Base-by-base conservation (phyloP, 2,113 vertebrate species). In the Epinephelus fuscoguttatus region DNA sequence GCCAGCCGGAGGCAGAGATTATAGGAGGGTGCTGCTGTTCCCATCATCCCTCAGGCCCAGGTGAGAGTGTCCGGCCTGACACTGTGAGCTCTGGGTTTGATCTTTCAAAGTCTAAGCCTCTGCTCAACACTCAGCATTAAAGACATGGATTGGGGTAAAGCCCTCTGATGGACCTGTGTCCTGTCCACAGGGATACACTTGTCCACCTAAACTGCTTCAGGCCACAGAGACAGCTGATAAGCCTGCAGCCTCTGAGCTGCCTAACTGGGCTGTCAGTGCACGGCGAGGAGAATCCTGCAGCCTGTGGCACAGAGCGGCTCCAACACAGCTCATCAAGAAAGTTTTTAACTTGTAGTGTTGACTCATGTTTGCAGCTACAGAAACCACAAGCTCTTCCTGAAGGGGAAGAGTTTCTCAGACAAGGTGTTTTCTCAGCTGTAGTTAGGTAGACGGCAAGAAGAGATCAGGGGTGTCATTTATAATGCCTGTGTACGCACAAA, bases 101-200 rank as follows among this genome's bases (percentile, higher is more conserved):
- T 76, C 80, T 68, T 68, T 61, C 56, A 74, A 56, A 63, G 13
- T 42, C 63, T 79, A 21, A 70, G 69, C 69, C 40, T 17, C 30
- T 19, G 57, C 49, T 57, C 52, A 25, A 49, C 57, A 13, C 57
- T 56, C 57, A 11, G 57, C 57, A 9, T 80, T 63, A 50, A 30
- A 80, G 63, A 50, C 49, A 50, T 27, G 63, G 56, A 75, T 30
- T 6, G 56, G 75, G 30, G 12, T 67, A 62, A 73, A 79, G 12
- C 81, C 55, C 21, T 61, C 23, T 73, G 75, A 74, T 73, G 70
- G 70, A 62, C 52, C 63, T 13, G 55, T 55, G 70, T 63, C 66
- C 59, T 52, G 64, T 75, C 64, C 71, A 57, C 55, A 62, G 49
- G 61, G 70, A 62, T n/a, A 66, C 69, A 62, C 81, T 60, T 37